A percentile compares a stretch with the other conserved stretches of the same genome.
Conservation (phyloP, 2,113 vertebrate genomes). For the Rhabdornis inornatus region DNA sequence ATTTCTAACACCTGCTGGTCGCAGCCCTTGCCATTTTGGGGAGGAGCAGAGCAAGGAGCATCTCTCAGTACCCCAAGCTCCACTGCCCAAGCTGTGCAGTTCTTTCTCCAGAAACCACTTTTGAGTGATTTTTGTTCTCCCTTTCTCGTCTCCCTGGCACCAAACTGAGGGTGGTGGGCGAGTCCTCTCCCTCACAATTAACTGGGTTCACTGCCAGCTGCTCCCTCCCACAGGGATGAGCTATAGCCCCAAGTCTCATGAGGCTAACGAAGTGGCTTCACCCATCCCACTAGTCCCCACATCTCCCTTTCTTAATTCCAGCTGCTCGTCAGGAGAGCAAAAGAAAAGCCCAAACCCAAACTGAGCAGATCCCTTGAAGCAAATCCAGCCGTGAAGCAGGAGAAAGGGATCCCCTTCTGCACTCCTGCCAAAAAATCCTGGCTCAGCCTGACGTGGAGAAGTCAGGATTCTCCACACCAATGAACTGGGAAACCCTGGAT, state of each 20-base stretch:
- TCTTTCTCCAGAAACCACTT: background rate
- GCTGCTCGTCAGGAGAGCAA: background rate
- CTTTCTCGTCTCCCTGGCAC: background rate
- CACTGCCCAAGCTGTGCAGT: accelerated
- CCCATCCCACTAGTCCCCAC: no score
- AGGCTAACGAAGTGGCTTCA: background rate
- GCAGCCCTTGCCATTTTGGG: no score
- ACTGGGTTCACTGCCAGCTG: background rate
- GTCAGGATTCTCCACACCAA: background rate
- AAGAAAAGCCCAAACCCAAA: background rate
- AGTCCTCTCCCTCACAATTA: background rate
- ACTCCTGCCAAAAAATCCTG: background rate
- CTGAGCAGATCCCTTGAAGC: background rate
- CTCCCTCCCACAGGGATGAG: background rate
- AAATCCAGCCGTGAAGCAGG: accelerated
- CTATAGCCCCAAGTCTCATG: background rate
- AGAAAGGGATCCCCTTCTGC: no score
- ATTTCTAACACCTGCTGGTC: background rate
- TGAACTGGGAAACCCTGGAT: accelerated
- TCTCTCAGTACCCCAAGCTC: accelerated
- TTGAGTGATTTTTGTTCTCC: background rate
- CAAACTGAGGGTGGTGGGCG: accelerated
- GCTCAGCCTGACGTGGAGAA: background rate
- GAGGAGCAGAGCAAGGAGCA: background rate
- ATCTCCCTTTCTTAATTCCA: background rate